These are phyloP conservation scores for Pomacea maculata DNA, from an alignment of 1,140 invertebrate genomes.

Conservation along the genomic window DNA sequence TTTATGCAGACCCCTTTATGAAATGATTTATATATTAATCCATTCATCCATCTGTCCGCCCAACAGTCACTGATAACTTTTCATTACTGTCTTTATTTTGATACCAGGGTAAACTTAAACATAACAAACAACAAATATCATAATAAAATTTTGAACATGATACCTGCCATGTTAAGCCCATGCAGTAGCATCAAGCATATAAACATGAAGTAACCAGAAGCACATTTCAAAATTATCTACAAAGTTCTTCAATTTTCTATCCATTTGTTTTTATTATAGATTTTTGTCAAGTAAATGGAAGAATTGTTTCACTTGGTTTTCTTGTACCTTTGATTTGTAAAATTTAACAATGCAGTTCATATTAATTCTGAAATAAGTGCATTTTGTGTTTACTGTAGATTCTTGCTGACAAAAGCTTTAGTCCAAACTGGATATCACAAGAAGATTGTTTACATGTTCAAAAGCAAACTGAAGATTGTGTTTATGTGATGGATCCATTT, in stretches of 20 bases:
- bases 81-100: not conserved
- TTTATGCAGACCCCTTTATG: too few relatives aligned
- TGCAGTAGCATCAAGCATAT: too few relatives aligned
- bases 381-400: slow-evolving; percentile 15
- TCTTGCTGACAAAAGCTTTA: slow-evolving; percentile 17
- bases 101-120: not conserved
- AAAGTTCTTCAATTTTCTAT: too few relatives aligned
- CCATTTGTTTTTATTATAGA: too few relatives aligned
- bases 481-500: slow-evolving; percentile 77
- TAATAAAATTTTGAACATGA: too few relatives aligned
- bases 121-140: not conserved
- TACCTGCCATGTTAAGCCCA: too few relatives aligned
- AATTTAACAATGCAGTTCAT: not conserved
- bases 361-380: not conserved
- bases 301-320: too few relatives aligned
- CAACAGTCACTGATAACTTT: not conserved
- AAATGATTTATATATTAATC: too few relatives aligned
- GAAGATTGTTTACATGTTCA: slow-evolving; percentile 65
- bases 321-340: too few relatives aligned
- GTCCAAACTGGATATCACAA: slow-evolving; percentile 69
- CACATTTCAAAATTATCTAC: too few relatives aligned
- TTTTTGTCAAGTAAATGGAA: too few relatives aligned
- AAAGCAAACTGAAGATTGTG: slow-evolving; percentile 74
- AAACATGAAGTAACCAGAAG: too few relatives aligned
- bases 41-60: not conserved